Base-by-base conservation (phyloP, 2,888 invertebrate genomes). In the Epinotia bilunana region DNA sequence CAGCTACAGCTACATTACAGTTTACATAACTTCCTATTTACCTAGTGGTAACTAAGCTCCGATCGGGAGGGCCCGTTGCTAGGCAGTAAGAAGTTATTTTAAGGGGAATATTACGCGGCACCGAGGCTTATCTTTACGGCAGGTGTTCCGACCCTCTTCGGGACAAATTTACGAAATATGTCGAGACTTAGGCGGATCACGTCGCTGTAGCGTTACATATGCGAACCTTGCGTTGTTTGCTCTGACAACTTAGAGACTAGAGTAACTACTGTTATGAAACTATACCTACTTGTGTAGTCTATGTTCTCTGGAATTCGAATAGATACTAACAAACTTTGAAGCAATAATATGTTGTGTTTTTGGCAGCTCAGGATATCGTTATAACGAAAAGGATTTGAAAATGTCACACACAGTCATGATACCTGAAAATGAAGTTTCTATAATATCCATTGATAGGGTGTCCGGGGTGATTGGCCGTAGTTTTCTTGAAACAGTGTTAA, bases 41-140 rank as follows among this genome's bases (percentile, higher is more conserved):
- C 72, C 53, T 68, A 76, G 72, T 73, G 72, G 80, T 87, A 88
- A 82, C 85, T 87, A 88, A 82, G 79, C 73, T 77, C 65, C 83
- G 84, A 82, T 81, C 77, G 82, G 82, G 82, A 82, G 81, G 82
- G 84, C 82, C 79, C 86, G 91, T 92, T 89, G 91, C 89, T 87
- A 90, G 87, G 93, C 91, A 89, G 90, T 93, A 92, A 92, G 92
- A 93, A 92, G 92, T 93, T 93, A 93, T 92, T 93, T 92, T 91
- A 93, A 75, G 92, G 93, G 92, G 92, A 88, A 91, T 91, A 91
- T 91, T 91, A 90, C 90, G 91, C 88, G 88, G 88, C 91, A 90
- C 91, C 91, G 87, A 84, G 87, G 93, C 93, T 94, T 94, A 94
- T 94, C 94, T 94, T 93, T 93, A 93, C 92, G 92, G 92, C 93